Evolutionary conservation across 2,113 vertebrate species (phyloP), one percentile per base, ranked within the genome.

Genomic region (Phaethon lepturus): DNA sequence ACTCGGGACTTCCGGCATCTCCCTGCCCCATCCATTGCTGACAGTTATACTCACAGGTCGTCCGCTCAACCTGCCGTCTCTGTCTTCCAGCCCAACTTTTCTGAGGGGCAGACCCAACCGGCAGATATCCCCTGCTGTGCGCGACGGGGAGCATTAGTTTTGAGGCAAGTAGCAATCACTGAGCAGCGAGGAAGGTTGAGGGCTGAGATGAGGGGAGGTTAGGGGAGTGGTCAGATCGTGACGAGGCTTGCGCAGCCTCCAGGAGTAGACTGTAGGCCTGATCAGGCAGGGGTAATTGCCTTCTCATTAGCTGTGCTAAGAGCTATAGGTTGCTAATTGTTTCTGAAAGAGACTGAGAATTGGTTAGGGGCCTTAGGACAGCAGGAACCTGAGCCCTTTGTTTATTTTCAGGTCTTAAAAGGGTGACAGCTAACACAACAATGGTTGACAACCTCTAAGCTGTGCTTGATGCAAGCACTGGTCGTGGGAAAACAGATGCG

Each of bases 21-120:
- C 53, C 22, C 53, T 26, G 24, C 7, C 17, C 3, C 18, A n/a
- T 13, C 49, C 29, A 9, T 16, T 0, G 2, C 13, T n/a, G 19
- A 55, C 53, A 29, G 47, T 13, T 53, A 19, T 5, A 25, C 22
- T 33, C 28, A 25, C 40, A 20, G 40, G 7, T 25, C 0, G 1
- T 23, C 60, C 5, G 0, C 17, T 15, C 31, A 50, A 60, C 23
- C 31, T 13, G 4, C 52, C 3, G 28, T 29, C 9, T 20, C 17
- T 42, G 18, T 16, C 11, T 8, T 85, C 31, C 35, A 63, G 31
- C 31, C 15, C 18, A 14, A 50, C 17, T 14, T 12, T 49, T 63
- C 17, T 23, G 26, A 15, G 18, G 64, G 22, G 22, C 47, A 38
- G 22, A 45, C 9, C 22, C 11, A 38, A 24, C 23, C 76, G 63